A percentile compares a stretch with the other conserved stretches of the same genome.
Conservation (phyloP, 2,888 invertebrate species). For the Molanna angustata region DNA sequence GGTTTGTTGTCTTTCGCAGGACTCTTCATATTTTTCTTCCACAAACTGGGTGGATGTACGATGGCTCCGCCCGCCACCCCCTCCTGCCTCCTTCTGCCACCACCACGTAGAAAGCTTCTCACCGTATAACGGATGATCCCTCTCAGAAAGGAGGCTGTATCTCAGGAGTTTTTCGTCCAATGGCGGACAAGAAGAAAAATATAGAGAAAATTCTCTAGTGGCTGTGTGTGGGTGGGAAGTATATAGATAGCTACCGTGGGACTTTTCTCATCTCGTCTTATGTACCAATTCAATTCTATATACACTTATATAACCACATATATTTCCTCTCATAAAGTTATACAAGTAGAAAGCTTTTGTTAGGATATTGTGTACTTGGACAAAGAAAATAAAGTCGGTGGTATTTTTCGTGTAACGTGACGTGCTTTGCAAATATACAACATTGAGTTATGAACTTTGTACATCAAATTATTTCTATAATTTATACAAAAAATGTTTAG, state of each 20-base stretch:
- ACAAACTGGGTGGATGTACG: background rate
- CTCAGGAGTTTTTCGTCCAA: slow-evolving; percentile 27
- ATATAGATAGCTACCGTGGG: background rate
- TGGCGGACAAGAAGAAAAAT: slow-evolving; percentile 26
- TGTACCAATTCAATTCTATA: background rate
- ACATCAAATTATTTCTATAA: no score
- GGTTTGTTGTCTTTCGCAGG: background rate
- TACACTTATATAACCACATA: background rate
- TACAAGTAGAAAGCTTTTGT: no score
- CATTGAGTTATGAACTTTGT: no score
- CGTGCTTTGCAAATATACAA: no score
- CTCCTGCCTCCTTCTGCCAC: background rate
- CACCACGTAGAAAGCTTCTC: slow-evolving; percentile 7
- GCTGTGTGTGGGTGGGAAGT: slow-evolving; percentile 10
- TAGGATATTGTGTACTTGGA: background rate
- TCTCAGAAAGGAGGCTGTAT: slow-evolving; percentile 27
- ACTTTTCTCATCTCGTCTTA: background rate
- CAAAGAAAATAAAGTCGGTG: background rate
- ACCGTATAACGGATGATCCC: slow-evolving; percentile 19
- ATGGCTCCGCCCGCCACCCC: slow-evolving; percentile 10
- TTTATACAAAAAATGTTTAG: no score
- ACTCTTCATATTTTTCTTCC: slow-evolving; percentile 3
- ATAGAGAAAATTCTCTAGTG: slow-evolving; percentile 17
- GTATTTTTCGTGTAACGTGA: no score
- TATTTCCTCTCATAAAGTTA: background rate